Conservation (phyloP, 2,797 vertebrate genomes). For the Phalanger gymnotis region DNA sequence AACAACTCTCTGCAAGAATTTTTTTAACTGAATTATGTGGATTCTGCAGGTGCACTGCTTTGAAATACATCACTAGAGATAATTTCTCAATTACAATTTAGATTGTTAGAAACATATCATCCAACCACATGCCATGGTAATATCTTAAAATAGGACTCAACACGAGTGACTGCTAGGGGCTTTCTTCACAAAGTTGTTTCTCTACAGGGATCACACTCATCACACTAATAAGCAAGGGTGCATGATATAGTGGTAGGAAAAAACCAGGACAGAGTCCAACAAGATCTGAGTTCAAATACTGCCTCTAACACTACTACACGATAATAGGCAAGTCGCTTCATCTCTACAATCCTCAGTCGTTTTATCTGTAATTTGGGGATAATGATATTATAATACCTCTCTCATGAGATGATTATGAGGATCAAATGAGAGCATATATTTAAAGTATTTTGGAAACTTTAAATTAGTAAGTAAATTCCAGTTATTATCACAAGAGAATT, state of each 20-base stretch:
- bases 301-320: not conserved
- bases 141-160: not conserved
- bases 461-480: not conserved
- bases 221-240: not conserved
- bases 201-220: not conserved
- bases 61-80: not conserved
- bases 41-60: not conserved
- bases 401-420: not conserved
- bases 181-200: not conserved
- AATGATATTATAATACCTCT: not conserved
- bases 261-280: not conserved
- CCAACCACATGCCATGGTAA: not conserved
- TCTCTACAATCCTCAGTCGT: not conserved
- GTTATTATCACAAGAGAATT: not conserved
- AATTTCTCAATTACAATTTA: not conserved
- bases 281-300: not conserved
- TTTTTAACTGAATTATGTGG: not conserved
- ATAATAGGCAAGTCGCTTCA: not conserved
- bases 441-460: not conserved
- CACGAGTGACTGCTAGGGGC: not conserved
- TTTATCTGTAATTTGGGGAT: not conserved
- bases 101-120: not conserved
- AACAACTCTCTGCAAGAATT: not conserved
- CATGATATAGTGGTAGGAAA: not conserved
- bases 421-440: not conserved